These are phyloP conservation scores for Bombus huntii DNA, from an alignment of 1,140 invertebrate species.

Conservation along the genomic window DNA sequence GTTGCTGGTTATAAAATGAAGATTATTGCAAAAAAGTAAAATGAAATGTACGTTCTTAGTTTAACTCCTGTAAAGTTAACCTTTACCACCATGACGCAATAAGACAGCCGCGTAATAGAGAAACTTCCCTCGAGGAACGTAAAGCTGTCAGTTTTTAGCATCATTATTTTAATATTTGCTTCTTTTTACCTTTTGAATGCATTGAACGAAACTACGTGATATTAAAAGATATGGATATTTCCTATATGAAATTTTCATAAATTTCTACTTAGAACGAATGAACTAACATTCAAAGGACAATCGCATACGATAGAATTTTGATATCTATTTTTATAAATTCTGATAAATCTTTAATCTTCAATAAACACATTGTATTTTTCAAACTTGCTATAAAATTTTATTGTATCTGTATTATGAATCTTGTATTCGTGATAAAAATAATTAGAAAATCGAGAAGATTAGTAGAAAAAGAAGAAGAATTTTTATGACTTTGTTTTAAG, in stretches of 20 bases:
- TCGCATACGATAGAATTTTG: too few relatives aligned
- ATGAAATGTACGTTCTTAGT: not conserved
- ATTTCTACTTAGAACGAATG: not conserved
- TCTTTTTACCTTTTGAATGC: not conserved
- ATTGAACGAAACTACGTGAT: not conserved
- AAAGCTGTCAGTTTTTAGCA: not conserved
- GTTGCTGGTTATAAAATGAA: conserved; percentile 6
- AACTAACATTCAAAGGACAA: not conserved
- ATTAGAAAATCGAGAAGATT: too few relatives aligned
- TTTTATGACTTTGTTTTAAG: too few relatives aligned
- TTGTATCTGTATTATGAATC: too few relatives aligned
- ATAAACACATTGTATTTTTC: not conserved
- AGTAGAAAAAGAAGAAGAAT: too few relatives aligned
- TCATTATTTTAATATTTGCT: not conserved
- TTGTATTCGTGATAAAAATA: too few relatives aligned
- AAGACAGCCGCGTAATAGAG: not conserved
- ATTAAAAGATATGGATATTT: too few relatives aligned
- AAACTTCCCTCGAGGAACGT: conserved; percentile 22
- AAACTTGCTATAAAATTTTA: not conserved
- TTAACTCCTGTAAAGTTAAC: not conserved
- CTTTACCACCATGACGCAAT: not conserved
- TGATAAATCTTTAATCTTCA: not conserved
- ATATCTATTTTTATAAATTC: too few relatives aligned
- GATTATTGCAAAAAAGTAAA: conserved; percentile 3
- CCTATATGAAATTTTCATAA: not conserved